Evolutionary conservation across 1,140 invertebrate species (phyloP).

Genomic region (Mycetomoellerius zeteki): DNA sequence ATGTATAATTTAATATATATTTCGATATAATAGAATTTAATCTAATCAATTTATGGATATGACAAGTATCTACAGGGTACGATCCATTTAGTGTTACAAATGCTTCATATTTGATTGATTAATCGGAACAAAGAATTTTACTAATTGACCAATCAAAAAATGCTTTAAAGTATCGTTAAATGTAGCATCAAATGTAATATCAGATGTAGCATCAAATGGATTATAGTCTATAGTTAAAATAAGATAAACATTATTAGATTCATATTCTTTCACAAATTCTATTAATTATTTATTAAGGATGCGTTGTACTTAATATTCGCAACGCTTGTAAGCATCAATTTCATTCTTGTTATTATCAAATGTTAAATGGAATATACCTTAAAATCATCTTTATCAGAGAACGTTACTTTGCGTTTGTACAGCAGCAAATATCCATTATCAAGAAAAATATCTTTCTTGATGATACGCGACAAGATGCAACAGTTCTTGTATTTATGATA

Average conservation of each 20-base stretch:
- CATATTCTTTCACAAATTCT: background rate
- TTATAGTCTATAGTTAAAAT: background rate
- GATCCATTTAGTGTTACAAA: too few species aligned
- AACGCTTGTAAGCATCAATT: too few species aligned
- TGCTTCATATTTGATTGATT: too few species aligned
- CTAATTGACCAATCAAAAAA: too few species aligned
- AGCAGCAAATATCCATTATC: background rate
- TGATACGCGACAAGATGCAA: background rate
- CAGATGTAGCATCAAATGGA: too few species aligned
- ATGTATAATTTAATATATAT: background rate
- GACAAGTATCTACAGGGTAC: too few species aligned
- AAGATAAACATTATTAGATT: slow-evolving; percentile 13
- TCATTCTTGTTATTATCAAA: too few species aligned
- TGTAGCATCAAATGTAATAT: too few species aligned
- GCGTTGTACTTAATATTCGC: too few species aligned
- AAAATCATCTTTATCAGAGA: background rate
- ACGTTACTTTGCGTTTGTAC: background rate
- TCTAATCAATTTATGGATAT: background rate
- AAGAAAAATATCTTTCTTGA: slow-evolving; percentile 12
- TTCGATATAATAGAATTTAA: slow-evolving; percentile 8
- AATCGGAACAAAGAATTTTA: too few species aligned
- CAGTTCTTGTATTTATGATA: background rate
- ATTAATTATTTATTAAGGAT: background rate
- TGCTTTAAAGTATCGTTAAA: too few species aligned
- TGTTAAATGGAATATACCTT: too few species aligned